These are phyloP conservation scores for Patella depressa DNA, from an alignment of 2,888 invertebrate genomes.

Conservation along the genomic window DNA sequence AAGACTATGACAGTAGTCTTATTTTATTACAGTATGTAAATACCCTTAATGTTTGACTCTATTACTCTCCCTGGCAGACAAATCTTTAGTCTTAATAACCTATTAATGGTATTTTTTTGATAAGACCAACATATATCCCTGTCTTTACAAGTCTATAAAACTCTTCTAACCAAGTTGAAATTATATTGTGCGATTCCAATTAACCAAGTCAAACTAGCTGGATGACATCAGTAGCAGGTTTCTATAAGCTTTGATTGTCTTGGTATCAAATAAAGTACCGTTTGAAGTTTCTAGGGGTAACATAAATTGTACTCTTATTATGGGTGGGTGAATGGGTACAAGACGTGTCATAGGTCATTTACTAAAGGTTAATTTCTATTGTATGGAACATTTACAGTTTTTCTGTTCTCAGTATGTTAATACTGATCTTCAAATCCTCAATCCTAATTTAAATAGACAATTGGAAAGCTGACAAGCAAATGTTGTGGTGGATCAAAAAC, in stretches of 20 bases:
- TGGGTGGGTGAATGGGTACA: not conserved
- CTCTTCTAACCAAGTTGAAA: too few species aligned
- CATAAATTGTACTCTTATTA: not conserved
- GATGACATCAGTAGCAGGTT: not conserved
- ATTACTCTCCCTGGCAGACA: too few species aligned
- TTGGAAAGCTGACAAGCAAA: not conserved
- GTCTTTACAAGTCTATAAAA: too few species aligned
- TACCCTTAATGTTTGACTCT: too few species aligned
- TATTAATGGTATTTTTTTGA: too few species aligned
- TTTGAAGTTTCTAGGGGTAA: not conserved
- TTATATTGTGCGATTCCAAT: too few species aligned
- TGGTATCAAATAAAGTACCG: not conserved
- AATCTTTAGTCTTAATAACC: too few species aligned
- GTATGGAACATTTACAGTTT: not conserved
- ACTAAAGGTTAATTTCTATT: not conserved
- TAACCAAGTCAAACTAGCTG: too few species aligned
- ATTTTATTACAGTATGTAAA: too few species aligned
- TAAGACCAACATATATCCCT: too few species aligned
- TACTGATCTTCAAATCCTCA: not conserved
- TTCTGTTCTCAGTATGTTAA: not conserved
- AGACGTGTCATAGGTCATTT: not conserved
- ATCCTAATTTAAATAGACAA: conserved; percentile 1
- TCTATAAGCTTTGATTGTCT: not conserved
- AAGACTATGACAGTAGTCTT: too few species aligned
- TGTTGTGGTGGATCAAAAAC: not conserved